These are phyloP conservation scores for Drosophila nigritarsus DNA, from an alignment of 2,888 invertebrate species.

Conservation along the genomic window DNA sequence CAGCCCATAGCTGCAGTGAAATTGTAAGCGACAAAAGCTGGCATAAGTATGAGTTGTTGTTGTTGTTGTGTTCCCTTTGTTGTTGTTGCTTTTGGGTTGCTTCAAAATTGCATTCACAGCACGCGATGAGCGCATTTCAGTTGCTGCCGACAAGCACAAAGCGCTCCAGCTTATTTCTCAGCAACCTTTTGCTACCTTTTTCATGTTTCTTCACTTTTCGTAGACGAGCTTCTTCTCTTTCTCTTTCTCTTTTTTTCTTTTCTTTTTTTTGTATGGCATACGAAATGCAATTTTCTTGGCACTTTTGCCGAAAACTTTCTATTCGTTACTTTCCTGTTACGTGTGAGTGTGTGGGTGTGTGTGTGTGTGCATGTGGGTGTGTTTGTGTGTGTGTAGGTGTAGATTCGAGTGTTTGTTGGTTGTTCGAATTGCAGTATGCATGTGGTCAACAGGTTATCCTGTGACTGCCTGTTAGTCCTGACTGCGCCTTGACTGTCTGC, in stretches of 20 bases:
- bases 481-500: constrained; percentile 30
- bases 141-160: constrained; percentile 63
- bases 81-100: constrained; percentile 28
- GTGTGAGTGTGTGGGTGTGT: constrained; percentile 16
- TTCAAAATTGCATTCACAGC: constrained; percentile 78
- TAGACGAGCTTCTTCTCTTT: constrained; percentile 2
- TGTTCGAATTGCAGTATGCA: constrained; percentile 75
- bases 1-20: constrained; percentile 17
- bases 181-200: constrained; percentile 76
- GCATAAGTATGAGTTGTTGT: constrained; percentile 7
- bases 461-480: constrained; percentile 55
- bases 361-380: constrained; percentile 21
- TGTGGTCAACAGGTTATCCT: constrained; percentile 80
- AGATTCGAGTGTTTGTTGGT: constrained; percentile 36
- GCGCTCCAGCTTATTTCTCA: constrained; percentile 74
- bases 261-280: constrained; percentile 27
- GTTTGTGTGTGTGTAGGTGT: constrained; percentile 23
- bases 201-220: constrained; percentile 49
- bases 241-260: constrained; percentile 6
- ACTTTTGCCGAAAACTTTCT: constrained; percentile 76
- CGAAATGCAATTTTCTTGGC: constrained; percentile 80
- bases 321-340: constrained; percentile 32
- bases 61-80: constrained; percentile 18
- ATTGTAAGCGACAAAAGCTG: constrained; percentile 45
- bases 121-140: constrained; percentile 77